phyloP scores from a whole-genome alignment of 2,113 vertebrate genomes.

The Nothocercus nigrocapillus region DNA sequence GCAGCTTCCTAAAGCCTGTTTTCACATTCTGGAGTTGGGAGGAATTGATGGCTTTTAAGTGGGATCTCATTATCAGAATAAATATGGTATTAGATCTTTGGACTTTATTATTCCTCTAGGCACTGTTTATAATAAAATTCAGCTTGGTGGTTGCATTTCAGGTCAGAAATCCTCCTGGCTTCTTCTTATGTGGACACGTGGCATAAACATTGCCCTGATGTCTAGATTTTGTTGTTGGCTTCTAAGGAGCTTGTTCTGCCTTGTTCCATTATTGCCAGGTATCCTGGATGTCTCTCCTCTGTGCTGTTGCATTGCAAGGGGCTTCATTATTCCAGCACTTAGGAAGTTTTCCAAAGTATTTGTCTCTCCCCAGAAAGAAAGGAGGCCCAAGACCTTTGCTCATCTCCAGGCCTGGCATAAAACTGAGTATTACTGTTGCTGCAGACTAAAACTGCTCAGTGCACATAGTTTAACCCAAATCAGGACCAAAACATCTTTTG shows the following conservation, averaged over 20 bases:
- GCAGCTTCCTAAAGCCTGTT: neutral
- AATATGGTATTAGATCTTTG: neutral
- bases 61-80: neutral
- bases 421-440: neutral
- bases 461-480: neutral
- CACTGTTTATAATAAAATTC: neutral
- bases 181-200: neutral
- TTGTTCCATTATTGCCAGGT: neutral
- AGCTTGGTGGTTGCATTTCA: neutral
- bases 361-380: neutral
- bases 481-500: neutral
- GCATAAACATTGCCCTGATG: neutral
- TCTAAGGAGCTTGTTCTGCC: neutral
- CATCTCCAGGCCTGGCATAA: neutral
- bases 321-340: neutral
- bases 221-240: neutral
- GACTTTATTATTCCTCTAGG: neutral
- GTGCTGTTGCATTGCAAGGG: neutral
- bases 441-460: neutral
- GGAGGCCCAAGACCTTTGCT: neutral
- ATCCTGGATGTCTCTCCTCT: neutral
- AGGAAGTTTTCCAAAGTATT: neutral
- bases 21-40: neutral
- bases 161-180: neutral
- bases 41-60: neutral